Conservation (phyloP, 2,113 vertebrate species). For the Alosa alosa region DNA sequence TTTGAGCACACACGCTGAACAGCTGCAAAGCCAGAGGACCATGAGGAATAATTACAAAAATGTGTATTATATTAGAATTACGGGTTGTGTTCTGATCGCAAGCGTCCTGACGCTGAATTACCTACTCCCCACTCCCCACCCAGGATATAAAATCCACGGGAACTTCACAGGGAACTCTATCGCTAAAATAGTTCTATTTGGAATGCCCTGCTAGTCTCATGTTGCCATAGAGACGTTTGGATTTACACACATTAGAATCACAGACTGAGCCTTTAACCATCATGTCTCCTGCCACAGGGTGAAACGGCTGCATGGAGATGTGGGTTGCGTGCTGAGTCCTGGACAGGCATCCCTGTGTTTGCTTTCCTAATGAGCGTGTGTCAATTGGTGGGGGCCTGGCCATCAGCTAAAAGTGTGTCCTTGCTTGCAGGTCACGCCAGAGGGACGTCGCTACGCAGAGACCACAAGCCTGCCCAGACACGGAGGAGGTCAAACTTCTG, state of each 20-base stretch:
- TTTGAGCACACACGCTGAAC: not conserved
- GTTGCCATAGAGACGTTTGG: no score
- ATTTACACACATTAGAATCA: no score
- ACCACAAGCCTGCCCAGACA: not conserved
- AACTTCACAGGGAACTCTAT: no score
- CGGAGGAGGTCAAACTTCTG: not conserved
- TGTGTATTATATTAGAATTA: not conserved
- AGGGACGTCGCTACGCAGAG: not conserved
- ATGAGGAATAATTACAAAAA: no score
- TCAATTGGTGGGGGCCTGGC: not conserved
- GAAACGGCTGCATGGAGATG: slow-evolving; percentile 15
- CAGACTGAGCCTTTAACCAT: no score
- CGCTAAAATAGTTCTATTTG: no score
- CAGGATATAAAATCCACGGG: no score
- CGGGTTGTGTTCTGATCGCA: no score
- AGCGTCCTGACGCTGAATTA: no score
- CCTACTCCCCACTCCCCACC: no score
- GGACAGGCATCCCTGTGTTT: not conserved
- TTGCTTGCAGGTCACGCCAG: slow-evolving; percentile 27
- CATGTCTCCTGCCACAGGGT: not conserved
- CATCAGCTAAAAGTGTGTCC: slow-evolving; percentile 28
- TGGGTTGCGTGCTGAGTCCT: not conserved
- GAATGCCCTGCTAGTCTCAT: no score
- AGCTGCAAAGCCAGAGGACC: not conserved
- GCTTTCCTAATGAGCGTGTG: not conserved